Conservation (phyloP, 2,113 vertebrate genomes). For the Xiphophorus hellerii region DNA sequence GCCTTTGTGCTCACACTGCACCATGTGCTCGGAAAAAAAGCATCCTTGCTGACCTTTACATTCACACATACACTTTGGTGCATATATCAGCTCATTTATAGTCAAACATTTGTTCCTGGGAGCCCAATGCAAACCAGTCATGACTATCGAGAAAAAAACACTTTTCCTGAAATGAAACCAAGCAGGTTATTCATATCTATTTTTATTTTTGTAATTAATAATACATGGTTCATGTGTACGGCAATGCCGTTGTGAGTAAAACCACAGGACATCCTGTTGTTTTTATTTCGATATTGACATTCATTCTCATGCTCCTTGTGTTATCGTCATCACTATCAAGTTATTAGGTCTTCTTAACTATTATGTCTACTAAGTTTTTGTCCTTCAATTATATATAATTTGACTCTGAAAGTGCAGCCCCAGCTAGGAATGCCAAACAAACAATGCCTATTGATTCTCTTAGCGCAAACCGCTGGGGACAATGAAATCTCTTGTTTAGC, state of each 20-base stretch:
- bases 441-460: constrained; percentile 74
- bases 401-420: constrained; percentile 51
- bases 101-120: background rate
- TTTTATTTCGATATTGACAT: background rate
- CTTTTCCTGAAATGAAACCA: background rate
- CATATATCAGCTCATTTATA: constrained; percentile 10
- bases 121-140: background rate
- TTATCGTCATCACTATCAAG: background rate
- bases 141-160: background rate
- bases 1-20: constrained; percentile 34
- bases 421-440: constrained; percentile 48
- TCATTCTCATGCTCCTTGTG: background rate
- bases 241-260: background rate
- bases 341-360: constrained; percentile 16
- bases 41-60: constrained; percentile 65
- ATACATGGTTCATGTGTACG: background rate
- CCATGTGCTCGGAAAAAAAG: constrained; percentile 58
- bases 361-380: constrained; percentile 36
- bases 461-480: constrained; percentile 65
- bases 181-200: background rate
- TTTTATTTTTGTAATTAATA: background rate
- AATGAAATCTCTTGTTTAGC: constrained; percentile 72
- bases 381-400: constrained; percentile 45
- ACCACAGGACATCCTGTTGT: background rate
- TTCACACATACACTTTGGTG: constrained; percentile 19